Percentiles rank a stretch among this genome's conserved stretches.
Evolutionary conservation across 2,888 invertebrate genomes (phyloP).

Genomic region (Patella ulyssiponensis): DNA sequence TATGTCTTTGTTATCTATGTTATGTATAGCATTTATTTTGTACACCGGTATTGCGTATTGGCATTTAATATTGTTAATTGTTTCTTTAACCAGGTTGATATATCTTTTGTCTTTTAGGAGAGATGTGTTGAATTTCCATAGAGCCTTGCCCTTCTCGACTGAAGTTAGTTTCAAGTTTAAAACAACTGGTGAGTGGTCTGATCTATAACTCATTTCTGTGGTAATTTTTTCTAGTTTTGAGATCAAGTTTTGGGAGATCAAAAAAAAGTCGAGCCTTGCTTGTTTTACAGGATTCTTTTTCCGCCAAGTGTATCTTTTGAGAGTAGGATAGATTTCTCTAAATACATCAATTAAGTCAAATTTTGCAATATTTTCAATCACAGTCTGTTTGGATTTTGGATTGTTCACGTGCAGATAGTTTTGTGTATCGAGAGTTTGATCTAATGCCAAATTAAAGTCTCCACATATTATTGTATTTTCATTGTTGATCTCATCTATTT

Average conservation of each 20-base stretch:
- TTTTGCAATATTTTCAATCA: constrained; percentile 11
- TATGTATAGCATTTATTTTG: constrained; percentile 14
- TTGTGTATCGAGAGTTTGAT: constrained; percentile 12
- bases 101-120: constrained; percentile 21
- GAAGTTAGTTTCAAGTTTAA: constrained; percentile 8
- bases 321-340: background rate
- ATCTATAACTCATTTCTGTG: constrained; percentile 14
- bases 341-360: constrained; percentile 11
- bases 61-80: constrained; percentile 10
- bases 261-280: background rate
- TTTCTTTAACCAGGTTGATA: constrained; percentile 13
- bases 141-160: constrained; percentile 13
- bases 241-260: background rate
- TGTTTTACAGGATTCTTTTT: background rate
- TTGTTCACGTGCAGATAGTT: constrained; percentile 18
- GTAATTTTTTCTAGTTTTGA: background rate
- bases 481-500: constrained; percentile 11
- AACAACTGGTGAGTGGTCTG: constrained; percentile 11
- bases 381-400: constrained; percentile 17
- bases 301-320: background rate
- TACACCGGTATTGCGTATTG: constrained; percentile 24
- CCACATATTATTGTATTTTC: background rate
- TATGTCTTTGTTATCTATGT: constrained; percentile 15
- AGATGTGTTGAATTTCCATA: constrained; percentile 30
- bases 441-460: constrained; percentile 20